These are phyloP conservation scores for Hormaphis cornu DNA, from an alignment of 1,140 invertebrate genomes.

Conservation along the genomic window DNA sequence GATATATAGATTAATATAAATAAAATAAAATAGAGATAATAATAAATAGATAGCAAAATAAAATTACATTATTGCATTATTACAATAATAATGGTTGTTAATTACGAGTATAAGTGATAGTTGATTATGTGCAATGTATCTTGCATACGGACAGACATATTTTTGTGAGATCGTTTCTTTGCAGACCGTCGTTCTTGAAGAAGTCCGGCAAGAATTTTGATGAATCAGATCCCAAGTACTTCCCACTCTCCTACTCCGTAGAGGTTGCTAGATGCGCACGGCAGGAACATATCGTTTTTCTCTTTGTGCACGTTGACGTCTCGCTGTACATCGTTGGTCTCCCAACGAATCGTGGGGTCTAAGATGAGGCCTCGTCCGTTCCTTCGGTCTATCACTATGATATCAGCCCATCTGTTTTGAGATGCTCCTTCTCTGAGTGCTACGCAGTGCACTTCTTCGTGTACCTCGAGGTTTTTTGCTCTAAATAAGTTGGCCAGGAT, in stretches of 20 bases:
- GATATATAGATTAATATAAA: not conserved
- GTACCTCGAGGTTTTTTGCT: not conserved
- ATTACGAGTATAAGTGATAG: too few relatives aligned
- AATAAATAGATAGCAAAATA: too few relatives aligned
- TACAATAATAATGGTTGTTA: too few relatives aligned
- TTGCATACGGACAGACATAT: too few relatives aligned
- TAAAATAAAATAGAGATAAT: not conserved
- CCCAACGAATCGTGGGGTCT: not conserved
- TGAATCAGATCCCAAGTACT: not conserved
- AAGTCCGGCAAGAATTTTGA: too few relatives aligned
- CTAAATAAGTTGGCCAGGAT: not conserved
- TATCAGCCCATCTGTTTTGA: not conserved
- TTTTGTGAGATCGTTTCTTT: too few relatives aligned
- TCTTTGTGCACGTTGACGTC: not conserved
- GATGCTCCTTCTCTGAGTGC: not conserved
- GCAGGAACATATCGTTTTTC: not conserved
- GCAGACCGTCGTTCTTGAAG: too few relatives aligned
- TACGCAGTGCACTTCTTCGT: constrained; percentile 1
- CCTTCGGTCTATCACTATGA: not conserved
- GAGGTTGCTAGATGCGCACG: not conserved
- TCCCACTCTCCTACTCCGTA: not conserved
- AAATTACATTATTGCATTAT: too few relatives aligned
- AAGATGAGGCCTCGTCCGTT: not conserved
- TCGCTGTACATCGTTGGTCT: not conserved
- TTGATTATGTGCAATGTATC: too few relatives aligned